phyloP scores from a whole-genome alignment of 2,797 vertebrate genomes.

The Chrysocyon brachyurus region DNA sequence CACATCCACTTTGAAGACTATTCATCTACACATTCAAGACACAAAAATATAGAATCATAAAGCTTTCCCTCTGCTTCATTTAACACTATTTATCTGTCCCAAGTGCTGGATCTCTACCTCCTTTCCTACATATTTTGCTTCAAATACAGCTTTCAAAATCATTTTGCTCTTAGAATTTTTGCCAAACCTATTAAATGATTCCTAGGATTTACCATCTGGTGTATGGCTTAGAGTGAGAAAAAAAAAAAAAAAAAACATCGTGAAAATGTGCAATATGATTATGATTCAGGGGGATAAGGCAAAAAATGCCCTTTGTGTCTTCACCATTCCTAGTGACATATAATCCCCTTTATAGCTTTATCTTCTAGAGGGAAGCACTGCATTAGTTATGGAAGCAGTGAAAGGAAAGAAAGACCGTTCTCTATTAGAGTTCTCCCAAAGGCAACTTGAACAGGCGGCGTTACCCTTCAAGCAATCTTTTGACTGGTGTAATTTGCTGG shows the following conservation, averaged over 20 bases:
- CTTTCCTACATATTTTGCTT: neutral
- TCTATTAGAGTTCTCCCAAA: neutral
- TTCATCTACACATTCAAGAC: neutral
- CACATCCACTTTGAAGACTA: neutral
- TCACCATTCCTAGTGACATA: neutral
- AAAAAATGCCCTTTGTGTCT: neutral
- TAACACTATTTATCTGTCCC: neutral
- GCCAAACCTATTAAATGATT: neutral
- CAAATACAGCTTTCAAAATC: neutral
- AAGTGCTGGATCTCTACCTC: rapidly evolving
- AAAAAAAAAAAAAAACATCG: neutral
- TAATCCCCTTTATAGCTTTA: too few relatives aligned
- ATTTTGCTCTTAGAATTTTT: neutral
- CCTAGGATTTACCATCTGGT: slow-evolving; percentile 1
- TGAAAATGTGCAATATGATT: neutral
- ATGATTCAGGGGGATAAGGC: neutral
- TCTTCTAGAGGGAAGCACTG: neutral
- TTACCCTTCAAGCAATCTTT: neutral
- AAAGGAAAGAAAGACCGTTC: neutral
- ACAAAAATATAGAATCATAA: neutral
- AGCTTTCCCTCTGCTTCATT: too few relatives aligned
- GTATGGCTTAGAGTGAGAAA: neutral
- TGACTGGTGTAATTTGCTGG: neutral
- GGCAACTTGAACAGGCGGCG: neutral
- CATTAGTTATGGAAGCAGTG: neutral